Evolutionary conservation across 2,888 invertebrate genomes (phyloP), one percentile per base, ranked within the genome.

Genomic region (Molorchus minor): DNA sequence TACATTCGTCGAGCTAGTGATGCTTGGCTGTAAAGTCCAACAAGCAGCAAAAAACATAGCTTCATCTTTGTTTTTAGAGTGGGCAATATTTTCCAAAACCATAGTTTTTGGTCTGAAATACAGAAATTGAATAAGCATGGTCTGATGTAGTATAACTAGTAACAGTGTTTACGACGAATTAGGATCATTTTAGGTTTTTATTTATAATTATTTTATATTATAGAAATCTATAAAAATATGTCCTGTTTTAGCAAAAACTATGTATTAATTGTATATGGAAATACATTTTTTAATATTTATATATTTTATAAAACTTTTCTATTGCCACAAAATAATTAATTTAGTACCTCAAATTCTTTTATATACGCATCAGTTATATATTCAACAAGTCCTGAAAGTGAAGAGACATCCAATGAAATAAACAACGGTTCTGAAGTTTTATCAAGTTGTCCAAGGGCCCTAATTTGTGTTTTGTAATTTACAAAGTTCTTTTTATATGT

Each of bases 21-120:
- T 75, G 67, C 81, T 76, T 10, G 79, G 74, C 66, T 84, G 82
- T 68, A 83, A 81, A 1, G 80, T 75, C 84, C 84, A 84, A 38
- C 77, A 75, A 8, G 81, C 75, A 33, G 80, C 79, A 65, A 80
- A 78, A 68, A 82, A 82, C 81, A 83, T 81, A 7, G 79, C 73
- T 38, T 79, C 76, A 58, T 79, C 70, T 58, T 80, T 76, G 52
- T 72, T 77, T 47, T 69, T 72, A 3, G 77, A 71, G 70, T 82
- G 81, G 10, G 82, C 82, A 43, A 84, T 77, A 70, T 82, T 82
- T 70, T 82, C 79, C 19, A 78, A 69, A 36, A 84, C 74, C 49
- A 73, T 69, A 60, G 75, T 60, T 67, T n/a, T 80, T 80, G 12
- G 71, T 68, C 79, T 80, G 58, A 56, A 74, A 74, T n/a, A n/a